Evolutionary conservation across 2,888 invertebrate species (phyloP), one percentile per base, ranked within the genome.

Genomic region (Drosophila cyrtoloma): DNA sequence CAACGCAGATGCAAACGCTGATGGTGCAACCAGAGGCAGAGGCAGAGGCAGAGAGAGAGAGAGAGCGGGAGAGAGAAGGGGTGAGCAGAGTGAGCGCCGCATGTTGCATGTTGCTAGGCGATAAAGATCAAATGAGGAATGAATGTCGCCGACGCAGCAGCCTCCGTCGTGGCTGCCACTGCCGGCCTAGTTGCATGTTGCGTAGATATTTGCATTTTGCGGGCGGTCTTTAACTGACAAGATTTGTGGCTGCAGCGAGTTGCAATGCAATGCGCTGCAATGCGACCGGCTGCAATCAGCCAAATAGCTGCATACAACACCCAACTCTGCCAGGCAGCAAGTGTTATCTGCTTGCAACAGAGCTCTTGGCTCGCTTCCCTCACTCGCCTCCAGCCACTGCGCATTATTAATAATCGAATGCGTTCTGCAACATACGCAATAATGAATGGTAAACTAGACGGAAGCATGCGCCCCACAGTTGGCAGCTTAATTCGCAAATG

Each of bases 101-200:
- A 81, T 82, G 82, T 84, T 89, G 90, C 90, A 87, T 87, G 86
- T 86, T 82, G 85, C 91, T 70, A 51, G 83, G 86, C 88, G 87
- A 87, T 87, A 90, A 87, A 91, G 87, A 87, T 87, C 91, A 91
- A 87, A 87, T 87, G 88, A 87, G 86, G 88, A 91, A 87, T 91
- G 91, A 81, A 90, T 82, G 85, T 85, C 82, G 87, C 89, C 90
- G 89, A 84, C 77, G 84, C 77, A 82, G 83, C 77, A 82, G 86
- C 79, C 75, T 63, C 74, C 64, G 57, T 52, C 53, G 61, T 61
- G 62, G 50, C 33, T 26, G 67, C 61, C 35, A 68, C 70, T 77
- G 80, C 73, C 66, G 60, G 71, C 77, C 66, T 55, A 81, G 81
- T 82, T 82, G 79, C 79, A 84, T 84, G 84, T 79, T 89, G 84